A percentile compares a stretch with the other conserved stretches of the same genome.
These are phyloP conservation scores for Anabacerthia variegaticeps DNA, from an alignment of 2,797 vertebrate genomes.

Conservation along the genomic window DNA sequence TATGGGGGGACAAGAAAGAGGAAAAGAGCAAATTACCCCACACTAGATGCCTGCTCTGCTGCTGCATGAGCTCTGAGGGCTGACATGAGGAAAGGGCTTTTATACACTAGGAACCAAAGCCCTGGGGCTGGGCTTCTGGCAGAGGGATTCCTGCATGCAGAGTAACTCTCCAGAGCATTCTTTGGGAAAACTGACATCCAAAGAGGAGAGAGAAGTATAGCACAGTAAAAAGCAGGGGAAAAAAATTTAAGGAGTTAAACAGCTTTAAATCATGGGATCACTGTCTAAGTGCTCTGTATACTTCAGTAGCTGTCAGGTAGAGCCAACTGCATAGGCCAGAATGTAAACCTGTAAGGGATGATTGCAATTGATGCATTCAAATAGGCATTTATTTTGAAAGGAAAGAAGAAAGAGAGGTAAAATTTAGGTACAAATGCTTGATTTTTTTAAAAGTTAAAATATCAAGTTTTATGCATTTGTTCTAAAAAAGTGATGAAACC, in stretches of 20 bases:
- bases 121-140: neutral
- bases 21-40: neutral
- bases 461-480: neutral
- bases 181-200: neutral
- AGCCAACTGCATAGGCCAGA: neutral
- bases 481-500: neutral
- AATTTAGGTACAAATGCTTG: neutral
- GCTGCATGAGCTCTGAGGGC: neutral
- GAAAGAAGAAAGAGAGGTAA: neutral
- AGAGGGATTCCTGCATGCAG: neutral
- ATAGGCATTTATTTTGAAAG: neutral
- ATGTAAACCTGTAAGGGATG: neutral
- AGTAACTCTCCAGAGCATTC: neutral
- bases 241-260: neutral
- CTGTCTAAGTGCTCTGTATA: neutral
- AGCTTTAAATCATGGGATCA: fast-evolving
- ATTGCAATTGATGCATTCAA: neutral
- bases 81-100: neutral
- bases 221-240: fast-evolving
- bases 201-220: neutral
- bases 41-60: fast-evolving
- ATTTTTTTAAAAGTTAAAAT: neutral
- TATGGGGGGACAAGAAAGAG: neutral
- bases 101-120: neutral
- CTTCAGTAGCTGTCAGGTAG: neutral